Evolutionary conservation across 2,797 vertebrate genomes (phyloP), one percentile per base, ranked within the genome.

Genomic region (Mastacembelus armatus): DNA sequence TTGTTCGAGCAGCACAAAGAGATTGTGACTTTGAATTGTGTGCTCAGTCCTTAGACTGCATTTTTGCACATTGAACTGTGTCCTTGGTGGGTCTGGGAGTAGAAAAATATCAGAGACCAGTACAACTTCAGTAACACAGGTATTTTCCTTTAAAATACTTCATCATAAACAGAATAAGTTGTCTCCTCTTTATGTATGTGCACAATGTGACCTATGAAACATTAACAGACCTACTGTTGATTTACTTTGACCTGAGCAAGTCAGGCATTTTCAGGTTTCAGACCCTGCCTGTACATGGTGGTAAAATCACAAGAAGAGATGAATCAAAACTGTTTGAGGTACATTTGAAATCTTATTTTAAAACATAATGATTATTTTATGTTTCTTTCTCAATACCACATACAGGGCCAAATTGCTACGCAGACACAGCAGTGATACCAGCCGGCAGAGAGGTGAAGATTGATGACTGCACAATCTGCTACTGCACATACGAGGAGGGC

Each of bases 401-500:
- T 85, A 47, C 85, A 99, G 98, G 98, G 58, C 97, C 97, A 0
- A 99, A 99, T 89, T 99, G 98, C 92, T 99, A 98, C 72, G 98
- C 96, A 5, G 97, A 99, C 89, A 97, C 95, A 0, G 88, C 92
- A 1, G 96, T 99, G 67, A 99, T 99, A 77, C 98, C 98, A 36
- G 98, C 98, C 0, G 98, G 98, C 59, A 94, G 98, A 57, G 98
- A 99, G 83, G 96, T 99, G 89, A 96, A 97, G 90, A 97, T 98
- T 0, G 96, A 99, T 21, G 97, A 98, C 48, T 99, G 98, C 69
- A 99, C 98, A 76, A 96, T 98, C 91, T 99, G 98, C 84, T 98
- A 99, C 93, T 99, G 98, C 84, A 99, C 97, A 18, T 99, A 98
- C 0, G 98, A 99, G 88, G 97, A 98, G 77, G 97, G 96, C 70